Percentiles rank a stretch among this genome's conserved stretches.
phyloP scores from a whole-genome alignment of 2,797 vertebrate species.

The Choloepus didactylus region DNA sequence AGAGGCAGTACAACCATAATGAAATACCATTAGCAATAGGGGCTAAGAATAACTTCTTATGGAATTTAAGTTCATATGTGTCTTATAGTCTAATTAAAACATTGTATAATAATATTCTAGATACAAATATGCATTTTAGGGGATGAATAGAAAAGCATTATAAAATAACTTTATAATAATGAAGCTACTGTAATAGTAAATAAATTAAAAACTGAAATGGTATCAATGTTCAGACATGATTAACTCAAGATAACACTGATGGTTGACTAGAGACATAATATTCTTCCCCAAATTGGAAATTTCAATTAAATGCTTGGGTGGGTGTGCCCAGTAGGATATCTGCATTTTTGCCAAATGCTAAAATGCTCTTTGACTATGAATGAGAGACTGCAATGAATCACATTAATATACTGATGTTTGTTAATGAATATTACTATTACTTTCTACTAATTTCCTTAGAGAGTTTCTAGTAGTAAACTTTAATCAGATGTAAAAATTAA shows the following conservation, averaged over 20 bases:
- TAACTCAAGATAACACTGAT: neutral
- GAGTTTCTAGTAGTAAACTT: neutral
- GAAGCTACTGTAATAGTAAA: neutral
- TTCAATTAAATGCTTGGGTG: neutral
- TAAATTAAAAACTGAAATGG: neutral
- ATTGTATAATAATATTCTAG: neutral
- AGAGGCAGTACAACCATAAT: neutral
- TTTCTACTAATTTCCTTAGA: neutral
- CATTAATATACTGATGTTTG: neutral
- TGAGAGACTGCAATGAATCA: neutral
- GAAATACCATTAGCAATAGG: conserved; percentile 1
- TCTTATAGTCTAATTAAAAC: neutral
- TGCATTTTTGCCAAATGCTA: neutral
- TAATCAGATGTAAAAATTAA: neutral
- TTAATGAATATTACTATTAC: neutral
- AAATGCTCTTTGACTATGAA: neutral
- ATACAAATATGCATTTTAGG: neutral
- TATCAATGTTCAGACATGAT: neutral
- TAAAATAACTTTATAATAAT: neutral
- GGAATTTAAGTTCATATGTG: neutral
- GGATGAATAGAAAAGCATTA: neutral
- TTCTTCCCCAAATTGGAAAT: neutral
- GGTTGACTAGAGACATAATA: neutral
- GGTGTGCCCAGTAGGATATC: neutral
- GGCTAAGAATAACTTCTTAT: conserved; percentile 33